A percentile compares a stretch with the other conserved stretches of the same genome.
Evolutionary conservation across 2,797 vertebrate genomes (phyloP).

Genomic region (Cyclura pinguis): DNA sequence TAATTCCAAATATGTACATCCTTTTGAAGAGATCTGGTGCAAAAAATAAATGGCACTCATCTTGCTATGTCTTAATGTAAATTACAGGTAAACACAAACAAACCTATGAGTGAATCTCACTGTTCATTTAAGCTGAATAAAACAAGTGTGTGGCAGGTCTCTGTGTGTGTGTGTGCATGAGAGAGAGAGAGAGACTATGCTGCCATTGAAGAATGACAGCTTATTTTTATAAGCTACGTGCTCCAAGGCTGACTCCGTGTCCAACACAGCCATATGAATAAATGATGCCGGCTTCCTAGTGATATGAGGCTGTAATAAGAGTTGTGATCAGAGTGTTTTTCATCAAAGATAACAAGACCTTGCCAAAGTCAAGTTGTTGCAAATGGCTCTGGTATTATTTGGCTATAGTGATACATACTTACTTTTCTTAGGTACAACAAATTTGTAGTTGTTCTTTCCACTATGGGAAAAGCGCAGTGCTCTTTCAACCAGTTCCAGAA

Average conservation of each 20-base stretch:
- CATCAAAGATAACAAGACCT: conserved; percentile 22
- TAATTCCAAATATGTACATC: not conserved
- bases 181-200: not conserved
- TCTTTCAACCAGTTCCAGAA: not conserved
- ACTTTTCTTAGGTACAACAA: not conserved
- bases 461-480: not conserved
- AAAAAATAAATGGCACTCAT: conserved; percentile 27
- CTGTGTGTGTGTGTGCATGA: not conserved
- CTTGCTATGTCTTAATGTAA: not conserved
- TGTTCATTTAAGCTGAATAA: not conserved
- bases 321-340: conserved; percentile 21
- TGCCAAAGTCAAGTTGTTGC: conserved; percentile 14
- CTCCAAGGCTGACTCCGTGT: not conserved
- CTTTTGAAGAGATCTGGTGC: conserved; percentile 22
- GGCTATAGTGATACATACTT: conserved; percentile 14
- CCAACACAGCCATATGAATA: conserved; percentile 27
- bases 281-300: conserved; percentile 12
- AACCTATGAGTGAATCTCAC: not conserved
- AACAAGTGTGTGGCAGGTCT: not conserved
- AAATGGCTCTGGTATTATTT: conserved; percentile 6
- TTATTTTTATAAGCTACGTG: conserved; percentile 29
- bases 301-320: conserved; percentile 22
- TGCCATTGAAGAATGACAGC: conserved; percentile 12
- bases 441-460: not conserved
- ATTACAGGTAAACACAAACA: not conserved